Percentiles rank a stretch among this genome's conserved stretches.
These are phyloP conservation scores for Eupithecia centaureata DNA, from an alignment of 2,888 invertebrate species.

Conservation along the genomic window DNA sequence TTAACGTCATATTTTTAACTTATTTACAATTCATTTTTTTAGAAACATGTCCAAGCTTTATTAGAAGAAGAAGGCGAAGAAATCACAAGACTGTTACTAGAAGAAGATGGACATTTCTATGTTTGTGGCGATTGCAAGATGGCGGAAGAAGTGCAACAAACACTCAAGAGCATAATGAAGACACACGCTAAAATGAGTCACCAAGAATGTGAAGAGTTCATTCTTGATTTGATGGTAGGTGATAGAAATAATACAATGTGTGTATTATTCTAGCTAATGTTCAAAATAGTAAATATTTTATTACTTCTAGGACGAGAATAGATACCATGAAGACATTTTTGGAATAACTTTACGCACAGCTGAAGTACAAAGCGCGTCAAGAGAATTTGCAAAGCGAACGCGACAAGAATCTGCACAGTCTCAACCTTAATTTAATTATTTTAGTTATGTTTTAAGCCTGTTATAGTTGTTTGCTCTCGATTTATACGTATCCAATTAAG, in stretches of 20 bases:
- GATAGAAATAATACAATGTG: background rate
- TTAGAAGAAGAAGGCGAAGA: constrained; percentile 90
- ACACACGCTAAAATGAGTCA: constrained; percentile 87
- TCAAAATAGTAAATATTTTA: background rate
- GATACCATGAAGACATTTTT: constrained; percentile 98
- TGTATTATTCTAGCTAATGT: background rate
- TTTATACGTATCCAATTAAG: background rate
- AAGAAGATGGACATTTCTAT: constrained; percentile 94
- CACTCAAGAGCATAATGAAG: constrained; percentile 90
- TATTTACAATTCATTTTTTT: background rate
- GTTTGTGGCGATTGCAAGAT: constrained; percentile 99
- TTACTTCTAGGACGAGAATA: constrained; percentile 92
- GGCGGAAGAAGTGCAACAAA: constrained; percentile 97
- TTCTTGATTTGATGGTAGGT: constrained; percentile 92
- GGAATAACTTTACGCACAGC: constrained; percentile 95
- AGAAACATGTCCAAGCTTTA: constrained; percentile 97
- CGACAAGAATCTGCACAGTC: constrained; percentile 64
- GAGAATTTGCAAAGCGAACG: constrained; percentile 88
- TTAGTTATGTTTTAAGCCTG: background rate
- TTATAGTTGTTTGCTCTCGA: background rate
- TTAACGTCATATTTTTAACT: background rate
- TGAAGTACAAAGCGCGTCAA: constrained; percentile 92
- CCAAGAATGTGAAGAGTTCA: constrained; percentile 91
- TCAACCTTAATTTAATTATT: constrained; percentile 39
- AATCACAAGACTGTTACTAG: constrained; percentile 89